These are phyloP conservation scores for Eledona agricola DNA, from an alignment of 2,888 invertebrate species.

Conservation along the genomic window DNA sequence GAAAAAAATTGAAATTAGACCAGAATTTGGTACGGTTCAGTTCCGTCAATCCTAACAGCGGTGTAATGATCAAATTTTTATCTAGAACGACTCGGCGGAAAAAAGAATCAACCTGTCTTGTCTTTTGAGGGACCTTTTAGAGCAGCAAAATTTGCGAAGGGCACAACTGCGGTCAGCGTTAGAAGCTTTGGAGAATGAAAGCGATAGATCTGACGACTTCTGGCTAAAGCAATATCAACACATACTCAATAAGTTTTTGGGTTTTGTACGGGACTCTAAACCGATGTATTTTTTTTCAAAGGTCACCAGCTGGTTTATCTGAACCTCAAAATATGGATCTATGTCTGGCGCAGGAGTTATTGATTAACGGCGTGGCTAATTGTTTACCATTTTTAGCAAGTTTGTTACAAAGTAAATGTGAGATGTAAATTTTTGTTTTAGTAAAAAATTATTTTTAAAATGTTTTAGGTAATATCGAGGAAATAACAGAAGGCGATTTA, in stretches of 20 bases:
- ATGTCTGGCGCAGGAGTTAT: conserved; percentile 72
- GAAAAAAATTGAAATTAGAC: conserved; percentile 71
- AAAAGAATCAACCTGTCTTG: conserved; percentile 74
- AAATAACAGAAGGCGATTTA: conserved; percentile 68
- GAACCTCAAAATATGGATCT: conserved; percentile 73
- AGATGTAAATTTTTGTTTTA: conserved; percentile 46
- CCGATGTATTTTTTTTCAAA: conserved; percentile 41
- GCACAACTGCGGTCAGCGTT: conserved; percentile 73
- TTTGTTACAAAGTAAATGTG: conserved; percentile 66
- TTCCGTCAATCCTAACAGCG: conserved; percentile 1
- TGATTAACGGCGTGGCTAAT: conserved; percentile 77
- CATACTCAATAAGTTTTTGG: conserved; percentile 75
- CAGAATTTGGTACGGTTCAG: conserved; percentile 69
- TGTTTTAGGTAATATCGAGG: conserved; percentile 59
- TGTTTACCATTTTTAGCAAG: conserved; percentile 78
- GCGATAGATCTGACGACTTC: conserved; percentile 68
- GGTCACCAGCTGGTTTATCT: conserved; percentile 70
- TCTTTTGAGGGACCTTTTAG: conserved; percentile 73
- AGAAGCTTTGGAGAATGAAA: conserved; percentile 74
- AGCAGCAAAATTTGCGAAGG: conserved; percentile 73
- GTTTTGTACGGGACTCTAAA: too few relatives aligned
- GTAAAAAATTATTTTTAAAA: conserved; percentile 3
- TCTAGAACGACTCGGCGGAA: conserved; percentile 72
- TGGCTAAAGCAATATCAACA: conserved; percentile 86
- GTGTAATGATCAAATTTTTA: conserved; percentile 34